Conservation (phyloP, 2,113 vertebrate species). For the Syrrhaptes paradoxus region DNA sequence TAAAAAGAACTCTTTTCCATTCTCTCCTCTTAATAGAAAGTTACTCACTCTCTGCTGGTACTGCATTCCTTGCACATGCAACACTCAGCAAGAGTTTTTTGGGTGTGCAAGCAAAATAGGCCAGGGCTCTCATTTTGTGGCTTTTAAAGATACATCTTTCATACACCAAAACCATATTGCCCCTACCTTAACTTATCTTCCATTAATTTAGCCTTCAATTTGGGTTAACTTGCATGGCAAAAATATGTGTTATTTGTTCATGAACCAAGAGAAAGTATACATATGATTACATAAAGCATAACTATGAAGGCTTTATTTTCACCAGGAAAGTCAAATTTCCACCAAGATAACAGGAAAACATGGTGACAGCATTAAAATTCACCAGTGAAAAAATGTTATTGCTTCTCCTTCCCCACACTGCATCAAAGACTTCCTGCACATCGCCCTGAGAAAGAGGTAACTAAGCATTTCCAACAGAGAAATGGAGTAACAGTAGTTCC, state of each 20-base stretch:
- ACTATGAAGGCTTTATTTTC: neutral
- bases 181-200: neutral
- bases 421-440: neutral
- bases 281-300: neutral
- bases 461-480: neutral
- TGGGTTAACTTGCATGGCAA: neutral
- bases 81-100: conserved; percentile 1
- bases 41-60: conserved; percentile 22
- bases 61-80: neutral
- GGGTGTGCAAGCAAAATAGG: neutral
- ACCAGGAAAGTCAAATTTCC: neutral
- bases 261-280: neutral
- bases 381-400: neutral
- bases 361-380: neutral
- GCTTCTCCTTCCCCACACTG: neutral
- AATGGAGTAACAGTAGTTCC: neutral
- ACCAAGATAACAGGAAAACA: neutral
- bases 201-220: conserved; percentile 22
- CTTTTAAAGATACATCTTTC: conserved; percentile 59
- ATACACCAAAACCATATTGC: neutral
- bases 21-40: conserved; percentile 56
- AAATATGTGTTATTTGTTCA: neutral
- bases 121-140: neutral
- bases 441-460: neutral
- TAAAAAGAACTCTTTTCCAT: conserved; percentile 41